These are phyloP conservation scores for Coptodon rendalli DNA, from an alignment of 2,113 vertebrate genomes.

Conservation along the genomic window DNA sequence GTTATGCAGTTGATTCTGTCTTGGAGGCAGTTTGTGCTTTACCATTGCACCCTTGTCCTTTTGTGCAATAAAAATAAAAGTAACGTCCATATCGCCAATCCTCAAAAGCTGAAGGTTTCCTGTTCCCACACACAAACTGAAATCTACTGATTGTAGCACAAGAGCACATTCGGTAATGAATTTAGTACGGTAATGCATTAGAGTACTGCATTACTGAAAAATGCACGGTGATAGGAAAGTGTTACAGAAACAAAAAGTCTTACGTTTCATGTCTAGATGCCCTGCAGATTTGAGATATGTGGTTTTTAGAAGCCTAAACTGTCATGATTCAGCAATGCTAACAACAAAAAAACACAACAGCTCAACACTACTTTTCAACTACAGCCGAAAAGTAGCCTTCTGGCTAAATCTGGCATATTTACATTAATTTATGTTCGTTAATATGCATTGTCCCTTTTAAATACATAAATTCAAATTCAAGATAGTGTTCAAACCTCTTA, in stretches of 20 bases:
- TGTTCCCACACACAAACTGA: background rate
- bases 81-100: background rate
- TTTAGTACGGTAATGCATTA: background rate
- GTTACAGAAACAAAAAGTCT: background rate
- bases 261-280: background rate
- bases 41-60: background rate
- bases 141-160: background rate
- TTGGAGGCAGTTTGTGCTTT: background rate
- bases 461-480: background rate
- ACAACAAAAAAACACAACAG: background rate
- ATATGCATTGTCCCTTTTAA: background rate
- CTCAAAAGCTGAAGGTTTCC: background rate
- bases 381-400: background rate
- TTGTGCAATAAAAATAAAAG: background rate
- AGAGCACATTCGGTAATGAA: background rate
- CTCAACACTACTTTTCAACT: background rate
- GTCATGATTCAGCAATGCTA: background rate
- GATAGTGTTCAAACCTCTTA: background rate
- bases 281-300: background rate
- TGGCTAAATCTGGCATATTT: background rate
- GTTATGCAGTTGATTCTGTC: background rate
- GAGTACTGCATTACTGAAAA: background rate
- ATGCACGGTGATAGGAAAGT: background rate
- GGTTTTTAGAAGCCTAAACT: background rate
- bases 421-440: background rate